phyloP scores from a whole-genome alignment of 2,113 vertebrate species.

The Galemys pyrenaicus region DNA sequence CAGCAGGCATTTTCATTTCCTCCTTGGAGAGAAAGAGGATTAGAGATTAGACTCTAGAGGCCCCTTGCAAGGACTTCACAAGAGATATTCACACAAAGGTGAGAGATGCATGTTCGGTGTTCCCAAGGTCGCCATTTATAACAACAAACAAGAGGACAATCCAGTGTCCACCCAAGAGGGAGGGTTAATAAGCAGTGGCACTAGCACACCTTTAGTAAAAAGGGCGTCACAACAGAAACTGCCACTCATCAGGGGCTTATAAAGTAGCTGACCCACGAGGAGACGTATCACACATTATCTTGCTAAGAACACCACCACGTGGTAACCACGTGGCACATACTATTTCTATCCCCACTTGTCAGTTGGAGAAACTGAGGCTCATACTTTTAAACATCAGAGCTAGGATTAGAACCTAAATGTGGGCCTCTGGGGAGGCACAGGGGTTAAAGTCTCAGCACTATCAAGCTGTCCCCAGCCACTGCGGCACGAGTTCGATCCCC shows the following conservation, averaged over 20 bases:
- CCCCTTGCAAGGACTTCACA: background rate
- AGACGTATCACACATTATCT: background rate
- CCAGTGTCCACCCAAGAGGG: background rate
- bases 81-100: background rate
- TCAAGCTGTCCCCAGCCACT: too few species aligned
- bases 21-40: conserved; percentile 70
- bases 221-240: background rate
- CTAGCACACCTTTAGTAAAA: background rate
- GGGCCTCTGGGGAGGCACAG: too few species aligned
- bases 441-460: too few species aligned
- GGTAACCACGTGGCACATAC: background rate
- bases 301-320: background rate
- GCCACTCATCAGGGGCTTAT: background rate
- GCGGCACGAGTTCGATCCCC: too few species aligned
- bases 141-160: background rate
- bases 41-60: conserved; percentile 53
- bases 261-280: background rate
- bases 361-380: conserved; percentile 33
- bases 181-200: background rate
- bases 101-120: background rate
- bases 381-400: background rate
- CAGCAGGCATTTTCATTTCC: background rate
- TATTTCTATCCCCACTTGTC: conserved; percentile 5
- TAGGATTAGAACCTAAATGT: background rate
- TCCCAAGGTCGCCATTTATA: background rate